Percentiles rank a stretch among this genome's conserved stretches.
phyloP scores from a whole-genome alignment of 2,888 invertebrate species.

The Amblyjoppa fuscipennis region DNA sequence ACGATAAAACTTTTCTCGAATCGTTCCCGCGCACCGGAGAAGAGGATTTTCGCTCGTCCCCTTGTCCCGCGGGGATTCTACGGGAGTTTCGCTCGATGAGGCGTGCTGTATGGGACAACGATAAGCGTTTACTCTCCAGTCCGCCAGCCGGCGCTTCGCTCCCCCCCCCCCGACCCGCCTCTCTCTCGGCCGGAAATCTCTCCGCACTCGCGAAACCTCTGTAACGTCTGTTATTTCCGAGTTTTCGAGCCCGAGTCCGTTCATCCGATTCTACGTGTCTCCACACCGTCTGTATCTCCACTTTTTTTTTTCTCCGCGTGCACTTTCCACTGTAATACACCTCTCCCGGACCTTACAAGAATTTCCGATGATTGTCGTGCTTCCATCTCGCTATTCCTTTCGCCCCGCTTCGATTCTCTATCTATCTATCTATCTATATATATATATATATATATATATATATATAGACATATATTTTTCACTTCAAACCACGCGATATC shows the following conservation, averaged over 20 bases:
- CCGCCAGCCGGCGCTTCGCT: conserved; percentile 5
- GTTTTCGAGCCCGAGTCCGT: conserved; percentile 56
- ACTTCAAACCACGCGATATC: conserved; percentile 19
- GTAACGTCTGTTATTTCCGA: conserved; percentile 65
- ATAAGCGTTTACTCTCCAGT: conserved; percentile 49
- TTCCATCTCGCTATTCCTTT: conserved; percentile 33
- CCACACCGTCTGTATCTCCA: not conserved
- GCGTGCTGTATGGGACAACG: conserved; percentile 55
- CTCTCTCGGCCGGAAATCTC: conserved; percentile 2
- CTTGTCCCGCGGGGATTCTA: conserved; percentile 53
- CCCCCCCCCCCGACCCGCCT: not conserved
- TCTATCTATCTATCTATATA: not conserved
- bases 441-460: too few species aligned
- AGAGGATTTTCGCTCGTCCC: conserved; percentile 44
- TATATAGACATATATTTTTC: not conserved
- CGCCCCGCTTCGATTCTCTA: conserved; percentile 12
- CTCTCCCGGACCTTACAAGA: conserved; percentile 36
- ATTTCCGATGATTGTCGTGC: conserved; percentile 53
- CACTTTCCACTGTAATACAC: conserved; percentile 11
- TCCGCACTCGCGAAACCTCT: conserved; percentile 33
- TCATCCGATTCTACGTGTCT: conserved; percentile 35
- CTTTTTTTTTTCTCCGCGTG: not conserved
- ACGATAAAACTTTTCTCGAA: conserved; percentile 64
- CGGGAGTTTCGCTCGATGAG: conserved; percentile 50
- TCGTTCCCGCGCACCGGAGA: conserved; percentile 18